phyloP scores from a whole-genome alignment of 53 echinoderm and acorn worm genomes.

The Actinopyga echinites region DNA sequence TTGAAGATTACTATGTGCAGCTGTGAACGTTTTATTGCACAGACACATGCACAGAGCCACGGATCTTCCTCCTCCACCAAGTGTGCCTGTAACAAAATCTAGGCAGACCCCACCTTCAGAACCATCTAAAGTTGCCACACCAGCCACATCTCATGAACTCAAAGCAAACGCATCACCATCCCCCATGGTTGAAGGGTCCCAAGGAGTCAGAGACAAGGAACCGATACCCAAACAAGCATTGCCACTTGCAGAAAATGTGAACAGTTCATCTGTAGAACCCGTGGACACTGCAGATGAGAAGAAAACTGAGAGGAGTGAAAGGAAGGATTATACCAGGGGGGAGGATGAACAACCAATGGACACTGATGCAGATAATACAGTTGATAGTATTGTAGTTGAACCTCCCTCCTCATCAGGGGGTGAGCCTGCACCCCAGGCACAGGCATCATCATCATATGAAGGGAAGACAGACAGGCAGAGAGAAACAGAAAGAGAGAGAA shows the following conservation, averaged over 20 bases:
- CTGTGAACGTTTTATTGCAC: neutral
- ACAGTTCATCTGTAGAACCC: neutral
- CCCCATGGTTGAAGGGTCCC: neutral
- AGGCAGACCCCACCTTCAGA: neutral
- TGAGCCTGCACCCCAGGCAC: neutral
- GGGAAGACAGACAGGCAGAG: neutral
- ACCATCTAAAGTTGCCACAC: neutral
- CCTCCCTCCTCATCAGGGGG: neutral
- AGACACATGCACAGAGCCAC: constrained; percentile 18
- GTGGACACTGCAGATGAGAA: neutral
- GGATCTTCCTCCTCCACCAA: constrained; percentile 12
- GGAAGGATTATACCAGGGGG: neutral
- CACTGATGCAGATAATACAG: neutral
- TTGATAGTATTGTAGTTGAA: neutral
- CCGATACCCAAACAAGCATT: no score
- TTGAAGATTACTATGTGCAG: no score
- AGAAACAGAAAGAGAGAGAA: no score
- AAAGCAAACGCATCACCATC: neutral
- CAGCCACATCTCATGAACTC: neutral
- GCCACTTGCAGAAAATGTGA: neutral
- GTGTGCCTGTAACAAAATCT: neutral
- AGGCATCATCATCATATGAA: neutral
- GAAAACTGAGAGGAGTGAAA: neutral
- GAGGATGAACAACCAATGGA: constrained; percentile 12
- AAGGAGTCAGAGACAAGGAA: no score